Base-by-base conservation (phyloP, 2,888 invertebrate species). In the Trissolcus brochymenae region DNA sequence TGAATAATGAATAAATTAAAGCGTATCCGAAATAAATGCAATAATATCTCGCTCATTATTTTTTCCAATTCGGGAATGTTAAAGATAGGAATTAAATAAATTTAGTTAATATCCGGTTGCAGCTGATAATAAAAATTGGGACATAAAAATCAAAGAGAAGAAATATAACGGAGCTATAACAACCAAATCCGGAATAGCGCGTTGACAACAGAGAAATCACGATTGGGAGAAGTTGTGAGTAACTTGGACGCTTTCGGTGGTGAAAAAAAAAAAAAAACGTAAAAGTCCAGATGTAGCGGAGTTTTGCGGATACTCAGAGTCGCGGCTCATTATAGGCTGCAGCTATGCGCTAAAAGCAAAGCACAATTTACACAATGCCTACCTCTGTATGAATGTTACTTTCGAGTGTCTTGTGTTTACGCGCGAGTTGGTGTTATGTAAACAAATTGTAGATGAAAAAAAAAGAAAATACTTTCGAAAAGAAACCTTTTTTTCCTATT, bases 361-460 rank as follows among this genome's bases (percentile, higher is more conserved):
- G 68, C 68, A 53, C 68, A 68, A 53, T 68, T 68, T 68, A 60
- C 68, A 57, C 67, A 59, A 53, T 57, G 53, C 43, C 19, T 13
- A 6, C 1, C 21, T 62, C 9, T 50, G 21, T 41, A 17, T 60
- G 29, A 50, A 50, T 17, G 60, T 46, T 46, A 16, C 16, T 16
- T 50, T 29, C 17, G 40, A 16, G 56, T 41, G 29, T 55, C 9
- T 14, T 14, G 55, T n/a, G 14, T 35, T 35, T 35, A 11, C 14
- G 46, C n/a, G 46, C 16, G 40, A 16, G 14, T 40, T 55, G 9
- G 40, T 53, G 25, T 21, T 19, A 21, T 53, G 51, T 62, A 21
- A 62, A 62, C 62, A 62, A 59, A 59, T 46, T 49, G 6, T 6
- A n/a, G 11, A 46, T 46, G 46, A 11, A n/a, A 4, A 46, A 46